Evolutionary conservation across 2,113 vertebrate genomes (phyloP).

Genomic region (Trichomycterus rosablanca): DNA sequence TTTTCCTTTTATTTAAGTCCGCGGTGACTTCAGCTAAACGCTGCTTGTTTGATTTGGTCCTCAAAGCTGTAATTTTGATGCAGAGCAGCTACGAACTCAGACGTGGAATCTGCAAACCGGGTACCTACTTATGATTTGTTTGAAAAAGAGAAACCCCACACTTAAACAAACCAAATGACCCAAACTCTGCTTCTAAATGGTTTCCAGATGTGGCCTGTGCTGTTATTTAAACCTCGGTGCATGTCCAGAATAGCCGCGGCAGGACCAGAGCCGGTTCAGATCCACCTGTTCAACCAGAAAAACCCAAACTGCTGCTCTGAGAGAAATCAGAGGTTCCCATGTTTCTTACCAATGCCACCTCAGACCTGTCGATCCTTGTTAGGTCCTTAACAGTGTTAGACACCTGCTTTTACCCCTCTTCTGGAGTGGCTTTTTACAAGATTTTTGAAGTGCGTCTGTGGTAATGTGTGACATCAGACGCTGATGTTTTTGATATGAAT

Average conservation of each 20-base stretch:
- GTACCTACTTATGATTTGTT: conserved; percentile 15
- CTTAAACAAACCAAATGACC: conserved; percentile 27
- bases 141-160: conserved; percentile 26
- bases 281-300: conserved; percentile 21
- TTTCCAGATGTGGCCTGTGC: conserved; percentile 37
- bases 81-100: conserved; percentile 8
- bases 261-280: conserved; percentile 9
- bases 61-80: conserved; percentile 30
- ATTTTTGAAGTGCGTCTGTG: too few relatives aligned
- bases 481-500: too few relatives aligned
- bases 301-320: neutral
- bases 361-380: too few relatives aligned
- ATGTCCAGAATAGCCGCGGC: conserved; percentile 12
- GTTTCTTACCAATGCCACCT: too few relatives aligned
- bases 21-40: conserved; percentile 3
- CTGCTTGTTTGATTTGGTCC: conserved; percentile 39
- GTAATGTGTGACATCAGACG: too few relatives aligned
- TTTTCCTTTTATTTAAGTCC: neutral
- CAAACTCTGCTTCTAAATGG: conserved; percentile 21
- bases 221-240: conserved; percentile 26
- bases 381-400: too few relatives aligned
- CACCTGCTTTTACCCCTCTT: too few relatives aligned
- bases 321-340: too few relatives aligned
- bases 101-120: conserved; percentile 17
- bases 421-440: too few relatives aligned